Evolutionary conservation across 37 sponge, comb jelly and placozoan genomes (phyloP).

Genomic region (Cladorhizidae sp.): DNA sequence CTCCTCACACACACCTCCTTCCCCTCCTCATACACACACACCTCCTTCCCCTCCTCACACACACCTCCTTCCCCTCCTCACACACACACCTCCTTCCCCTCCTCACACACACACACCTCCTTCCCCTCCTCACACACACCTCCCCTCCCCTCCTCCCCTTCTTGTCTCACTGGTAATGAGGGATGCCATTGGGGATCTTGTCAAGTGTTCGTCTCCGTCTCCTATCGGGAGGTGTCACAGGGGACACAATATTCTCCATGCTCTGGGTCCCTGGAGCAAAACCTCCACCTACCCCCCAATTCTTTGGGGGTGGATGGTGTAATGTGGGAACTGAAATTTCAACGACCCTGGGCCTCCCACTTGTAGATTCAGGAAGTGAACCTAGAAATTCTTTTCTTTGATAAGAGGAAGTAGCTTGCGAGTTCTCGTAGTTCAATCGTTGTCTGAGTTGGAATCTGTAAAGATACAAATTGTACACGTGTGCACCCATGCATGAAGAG

Average conservation of each 20-base stretch:
- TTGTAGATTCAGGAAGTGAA: conserved; percentile 34
- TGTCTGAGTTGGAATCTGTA: conserved; percentile 5
- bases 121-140: too few species aligned
- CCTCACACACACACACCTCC: too few species aligned
- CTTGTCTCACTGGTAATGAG: too few species aligned
- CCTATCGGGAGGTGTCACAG: not conserved
- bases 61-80: too few species aligned
- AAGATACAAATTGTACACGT: too few species aligned
- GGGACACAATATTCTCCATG: conserved; percentile 29
- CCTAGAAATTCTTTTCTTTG: conserved; percentile 32
- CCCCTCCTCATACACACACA: too few species aligned
- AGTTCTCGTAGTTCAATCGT: conserved; percentile 17
- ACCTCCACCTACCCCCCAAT: not conserved
- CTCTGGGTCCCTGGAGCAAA: conserved; percentile 10
- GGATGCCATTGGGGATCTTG: too few species aligned
- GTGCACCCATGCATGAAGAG: not conserved
- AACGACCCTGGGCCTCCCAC: conserved; percentile 33
- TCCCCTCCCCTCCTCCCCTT: too few species aligned
- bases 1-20: too few species aligned
- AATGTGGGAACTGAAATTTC: conserved; percentile 28
- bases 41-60: too few species aligned
- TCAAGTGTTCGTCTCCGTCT: too few species aligned
- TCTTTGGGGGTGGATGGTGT: not conserved
- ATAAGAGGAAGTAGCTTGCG: not conserved
- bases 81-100: too few species aligned